Evolutionary conservation across 1,140 invertebrate genomes (phyloP), one percentile per base, ranked within the genome.

Genomic region (Zaprionus nigranus): DNA sequence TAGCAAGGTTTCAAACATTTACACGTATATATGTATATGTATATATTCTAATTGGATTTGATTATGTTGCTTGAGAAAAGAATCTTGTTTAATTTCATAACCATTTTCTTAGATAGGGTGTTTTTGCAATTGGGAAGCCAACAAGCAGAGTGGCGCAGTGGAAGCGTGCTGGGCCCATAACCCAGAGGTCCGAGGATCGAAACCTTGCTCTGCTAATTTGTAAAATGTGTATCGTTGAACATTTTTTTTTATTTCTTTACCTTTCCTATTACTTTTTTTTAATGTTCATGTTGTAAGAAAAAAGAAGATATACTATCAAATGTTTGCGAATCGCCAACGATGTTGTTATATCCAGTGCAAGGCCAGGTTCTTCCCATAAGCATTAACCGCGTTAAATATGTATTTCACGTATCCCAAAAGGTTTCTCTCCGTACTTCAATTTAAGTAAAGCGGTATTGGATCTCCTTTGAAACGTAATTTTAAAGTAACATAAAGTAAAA

Each of bases 141-240:
- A 61, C 69, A 78, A 96, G 95, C 97, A 98, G 97, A 97, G 97
- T 98, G 97, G 97, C 97, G 97, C 97, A 98, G 97, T 96, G 97
- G 97, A 97, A 98, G 96, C 97, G 97, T 97, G 97, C 97, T 98
- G 97, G 97, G 97, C 97, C 96, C 97, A 98, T 98, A 98, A 98
- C 97, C 97, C 97, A 98, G 97, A 98, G 97, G 97, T 98, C 96
- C 96, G 96, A 97, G 95, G 96, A 97, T 97, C 96, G 96, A 97
- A 97, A 97, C 96, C 95, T 97, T 96, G 96, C 95, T 97, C 96
- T 97, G 96, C 96, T 97, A 97, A 51, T 49, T 22, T 49, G 46
- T 17, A 3, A 4, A 20, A 9, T 20, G 17, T 20, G 3, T 24
- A 17, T 0, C 4, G 20, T 3, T 22, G 46, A 6, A 24, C 22